Evolutionary conservation across 2,797 vertebrate genomes (phyloP).

Genomic region (Chaunax sp.): DNA sequence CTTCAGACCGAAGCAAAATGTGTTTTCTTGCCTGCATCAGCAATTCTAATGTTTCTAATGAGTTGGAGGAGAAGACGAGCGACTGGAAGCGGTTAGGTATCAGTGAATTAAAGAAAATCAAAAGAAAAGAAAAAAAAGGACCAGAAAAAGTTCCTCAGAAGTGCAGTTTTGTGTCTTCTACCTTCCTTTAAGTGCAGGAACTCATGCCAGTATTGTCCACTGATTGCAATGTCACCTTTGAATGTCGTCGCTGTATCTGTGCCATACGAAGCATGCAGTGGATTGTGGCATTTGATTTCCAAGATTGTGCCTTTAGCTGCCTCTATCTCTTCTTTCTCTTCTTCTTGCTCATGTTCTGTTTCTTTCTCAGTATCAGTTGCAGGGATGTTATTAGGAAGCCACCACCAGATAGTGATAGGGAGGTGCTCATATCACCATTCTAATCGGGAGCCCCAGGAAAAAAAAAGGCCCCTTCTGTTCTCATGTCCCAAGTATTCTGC

Average conservation of each 20-base stretch:
- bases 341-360: slow-evolving; percentile 52
- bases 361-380: slow-evolving; percentile 65
- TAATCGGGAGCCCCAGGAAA: slow-evolving; percentile 64
- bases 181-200: slow-evolving; percentile 28
- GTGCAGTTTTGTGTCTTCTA: slow-evolving; percentile 30
- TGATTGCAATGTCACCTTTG: slow-evolving; percentile 70
- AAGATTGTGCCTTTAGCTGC: slow-evolving; percentile 55
- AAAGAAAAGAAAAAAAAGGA: slow-evolving; percentile 23
- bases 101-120: slow-evolving; percentile 63
- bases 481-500: slow-evolving; percentile 49
- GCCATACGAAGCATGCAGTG: slow-evolving; percentile 33
- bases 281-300: slow-evolving; percentile 64
- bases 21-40: slow-evolving; percentile 83
- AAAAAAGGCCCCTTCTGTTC: slow-evolving; percentile 47
- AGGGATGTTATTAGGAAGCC: slow-evolving; percentile 65
- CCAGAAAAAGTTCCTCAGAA: slow-evolving; percentile 55
- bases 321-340: slow-evolving; percentile 32
- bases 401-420: slow-evolving; percentile 61
- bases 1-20: slow-evolving; percentile 82
- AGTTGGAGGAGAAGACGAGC: slow-evolving; percentile 71
- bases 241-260: slow-evolving; percentile 48
- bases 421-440: slow-evolving; percentile 62
- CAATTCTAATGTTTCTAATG: slow-evolving; percentile 84
- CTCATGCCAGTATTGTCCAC: slow-evolving; percentile 43
- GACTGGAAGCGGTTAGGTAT: slow-evolving; percentile 66